Conservation (phyloP, 2,113 vertebrate species). For the Datnioides undecimradiatus region DNA sequence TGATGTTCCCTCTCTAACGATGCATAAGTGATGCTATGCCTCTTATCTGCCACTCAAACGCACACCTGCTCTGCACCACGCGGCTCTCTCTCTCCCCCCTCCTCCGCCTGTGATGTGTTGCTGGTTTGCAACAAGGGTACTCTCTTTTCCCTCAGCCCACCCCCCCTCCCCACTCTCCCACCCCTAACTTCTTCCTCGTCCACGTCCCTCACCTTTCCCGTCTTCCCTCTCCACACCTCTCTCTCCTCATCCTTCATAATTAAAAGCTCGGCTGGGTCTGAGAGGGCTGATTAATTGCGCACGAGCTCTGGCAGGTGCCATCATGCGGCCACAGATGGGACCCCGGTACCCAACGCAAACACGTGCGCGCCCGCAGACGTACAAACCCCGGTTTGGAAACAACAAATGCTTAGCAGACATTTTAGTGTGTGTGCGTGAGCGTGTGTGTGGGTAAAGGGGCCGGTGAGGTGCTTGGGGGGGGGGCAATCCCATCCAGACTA, state of each 20-base stretch:
- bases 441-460: constrained; percentile 43
- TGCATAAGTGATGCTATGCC: constrained; percentile 75
- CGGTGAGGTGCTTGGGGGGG: constrained; percentile 15
- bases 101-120: constrained; percentile 36
- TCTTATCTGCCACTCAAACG: constrained; percentile 76
- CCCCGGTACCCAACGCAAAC: constrained; percentile 14
- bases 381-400: constrained; percentile 4
- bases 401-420: constrained; percentile 19
- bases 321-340: constrained; percentile 59
- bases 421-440: constrained; percentile 14
- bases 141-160: constrained; percentile 14
- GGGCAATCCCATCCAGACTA: constrained; percentile 42
- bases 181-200: not conserved
- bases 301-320: constrained; percentile 69
- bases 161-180: no score
- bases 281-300: constrained; percentile 73
- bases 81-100: constrained; percentile 10
- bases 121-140: constrained; percentile 41
- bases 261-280: constrained; percentile 68
- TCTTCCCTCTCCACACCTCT: constrained; percentile 48
- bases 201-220: constrained; percentile 19
- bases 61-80: constrained; percentile 65
- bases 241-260: constrained; percentile 71
- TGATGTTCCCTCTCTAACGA: constrained; percentile 73
- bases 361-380: not conserved